Percentiles rank a stretch among this genome's conserved stretches.
phyloP scores from a whole-genome alignment of 1,140 invertebrate species.

The Catajapyx aquilonaris region DNA sequence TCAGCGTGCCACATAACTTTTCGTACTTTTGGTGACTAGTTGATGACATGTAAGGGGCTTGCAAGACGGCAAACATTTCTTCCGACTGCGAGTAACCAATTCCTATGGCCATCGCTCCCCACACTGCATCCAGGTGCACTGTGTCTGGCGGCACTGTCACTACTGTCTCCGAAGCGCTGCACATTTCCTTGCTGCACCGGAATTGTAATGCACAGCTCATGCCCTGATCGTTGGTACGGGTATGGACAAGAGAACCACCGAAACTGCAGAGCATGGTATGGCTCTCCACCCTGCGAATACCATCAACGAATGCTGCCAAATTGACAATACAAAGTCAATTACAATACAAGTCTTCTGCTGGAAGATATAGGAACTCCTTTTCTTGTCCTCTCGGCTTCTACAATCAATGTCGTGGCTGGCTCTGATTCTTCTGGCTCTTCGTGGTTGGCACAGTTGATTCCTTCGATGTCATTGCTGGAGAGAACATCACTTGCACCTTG shows the following conservation, averaged over 20 bases:
- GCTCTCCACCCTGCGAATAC: neutral
- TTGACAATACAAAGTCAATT: no score
- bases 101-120: neutral
- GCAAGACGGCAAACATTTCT: neutral
- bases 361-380: neutral
- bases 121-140: neutral
- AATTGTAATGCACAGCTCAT: neutral
- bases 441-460: no score
- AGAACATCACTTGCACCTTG: no score
- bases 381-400: no score
- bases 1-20: neutral
- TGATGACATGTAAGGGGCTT: neutral
- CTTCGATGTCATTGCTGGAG: no score
- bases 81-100: constrained; percentile 3
- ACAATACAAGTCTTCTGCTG: neutral
- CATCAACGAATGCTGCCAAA: neutral
- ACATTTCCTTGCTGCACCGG: neutral
- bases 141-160: neutral
- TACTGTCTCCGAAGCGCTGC: neutral
- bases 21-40: neutral
- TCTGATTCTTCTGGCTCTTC: no score
- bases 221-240: neutral
- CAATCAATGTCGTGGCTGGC: no score
- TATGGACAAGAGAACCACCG: neutral
- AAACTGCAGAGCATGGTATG: neutral